Conservation (phyloP, 2,888 invertebrate genomes). For the Drosophila pseudotakahashii region DNA sequence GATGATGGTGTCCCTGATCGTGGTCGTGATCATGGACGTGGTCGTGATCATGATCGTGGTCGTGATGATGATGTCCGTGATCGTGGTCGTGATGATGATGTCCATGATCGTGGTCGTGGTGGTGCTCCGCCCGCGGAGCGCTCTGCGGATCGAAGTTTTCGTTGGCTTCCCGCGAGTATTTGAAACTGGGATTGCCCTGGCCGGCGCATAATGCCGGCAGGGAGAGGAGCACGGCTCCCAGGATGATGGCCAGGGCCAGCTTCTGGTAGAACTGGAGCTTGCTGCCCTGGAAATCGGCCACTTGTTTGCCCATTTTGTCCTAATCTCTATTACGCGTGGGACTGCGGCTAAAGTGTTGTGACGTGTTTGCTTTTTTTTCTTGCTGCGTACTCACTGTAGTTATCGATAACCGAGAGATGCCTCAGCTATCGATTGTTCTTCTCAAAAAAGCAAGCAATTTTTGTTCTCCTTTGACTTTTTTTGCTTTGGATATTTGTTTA, state of each 20-base stretch:
- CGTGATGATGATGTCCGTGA: conserved; percentile 42
- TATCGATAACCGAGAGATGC: conserved; percentile 43
- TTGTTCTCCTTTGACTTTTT: not conserved
- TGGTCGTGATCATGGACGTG: conserved; percentile 51
- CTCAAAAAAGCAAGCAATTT: not conserved
- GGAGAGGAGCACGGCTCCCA: conserved; percentile 79
- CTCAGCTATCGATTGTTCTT: conserved; percentile 1
- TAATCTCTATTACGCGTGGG: conserved; percentile 26
- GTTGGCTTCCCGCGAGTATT: conserved; percentile 90
- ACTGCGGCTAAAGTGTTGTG: conserved; percentile 51
- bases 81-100: conserved; percentile 41
- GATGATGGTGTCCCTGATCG: conserved; percentile 63
- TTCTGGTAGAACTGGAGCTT: conserved; percentile 62
- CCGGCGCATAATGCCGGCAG: conserved; percentile 83
- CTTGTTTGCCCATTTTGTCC: conserved; percentile 56
- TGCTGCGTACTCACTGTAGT: not conserved
- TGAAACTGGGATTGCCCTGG: conserved; percentile 90
- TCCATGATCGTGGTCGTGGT: conserved; percentile 39
- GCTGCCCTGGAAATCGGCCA: conserved; percentile 53
- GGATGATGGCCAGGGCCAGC: conserved; percentile 70
- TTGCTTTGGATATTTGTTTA: not conserved
- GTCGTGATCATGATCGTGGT: conserved; percentile 10
- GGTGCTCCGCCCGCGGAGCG: conserved; percentile 50
- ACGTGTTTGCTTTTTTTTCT: conserved; percentile 66
- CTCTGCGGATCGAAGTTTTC: conserved; percentile 69